phyloP scores from a whole-genome alignment of 2,797 vertebrate species.

The Mormyrops boulengeri region DNA sequence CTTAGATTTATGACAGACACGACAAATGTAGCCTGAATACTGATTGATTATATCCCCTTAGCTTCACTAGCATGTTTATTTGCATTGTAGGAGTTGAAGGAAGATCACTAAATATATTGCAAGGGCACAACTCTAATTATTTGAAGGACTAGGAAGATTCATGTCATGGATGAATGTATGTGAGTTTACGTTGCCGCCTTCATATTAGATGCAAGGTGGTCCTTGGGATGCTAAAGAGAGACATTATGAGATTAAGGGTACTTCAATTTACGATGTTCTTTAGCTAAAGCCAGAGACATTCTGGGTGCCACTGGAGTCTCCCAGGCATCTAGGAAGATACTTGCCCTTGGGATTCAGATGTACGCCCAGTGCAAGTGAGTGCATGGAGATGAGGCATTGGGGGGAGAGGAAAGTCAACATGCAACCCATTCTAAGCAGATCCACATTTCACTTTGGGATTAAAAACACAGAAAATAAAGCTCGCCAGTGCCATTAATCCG shows the following conservation, averaged over 20 bases:
- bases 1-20: neutral
- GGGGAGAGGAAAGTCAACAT: neutral
- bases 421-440: neutral
- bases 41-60: neutral
- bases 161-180: neutral
- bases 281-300: neutral
- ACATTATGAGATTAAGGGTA: constrained; percentile 9
- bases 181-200: neutral
- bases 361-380: neutral
- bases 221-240: constrained; percentile 2
- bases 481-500: neutral
- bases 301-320: neutral
- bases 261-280: constrained; percentile 1
- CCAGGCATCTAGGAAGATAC: neutral
- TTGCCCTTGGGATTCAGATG: neutral
- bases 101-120: neutral
- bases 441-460: neutral
- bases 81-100: neutral
- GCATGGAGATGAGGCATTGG: neutral
- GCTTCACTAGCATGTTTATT: neutral
- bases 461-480: neutral
- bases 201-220: neutral
- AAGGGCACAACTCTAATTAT: neutral
- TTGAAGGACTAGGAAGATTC: constrained; percentile 1
- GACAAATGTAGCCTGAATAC: neutral